phyloP scores from a whole-genome alignment of 2,888 invertebrate genomes.

The Pammene aurita region DNA sequence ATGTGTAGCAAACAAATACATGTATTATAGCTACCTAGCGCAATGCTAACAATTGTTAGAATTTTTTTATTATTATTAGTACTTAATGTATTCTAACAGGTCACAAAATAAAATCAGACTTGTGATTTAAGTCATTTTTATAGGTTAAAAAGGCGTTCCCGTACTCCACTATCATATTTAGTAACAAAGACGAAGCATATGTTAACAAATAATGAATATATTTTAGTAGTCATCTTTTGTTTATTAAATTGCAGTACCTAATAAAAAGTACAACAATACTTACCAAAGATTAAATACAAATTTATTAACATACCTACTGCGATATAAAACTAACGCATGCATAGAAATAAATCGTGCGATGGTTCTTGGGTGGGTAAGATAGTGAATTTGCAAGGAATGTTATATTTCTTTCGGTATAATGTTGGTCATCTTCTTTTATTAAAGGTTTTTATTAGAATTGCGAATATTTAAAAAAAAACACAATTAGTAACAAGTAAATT shows the following conservation, averaged over 20 bases:
- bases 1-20: too few species aligned
- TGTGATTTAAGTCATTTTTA: too few species aligned
- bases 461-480: not conserved
- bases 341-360: conserved; percentile 33
- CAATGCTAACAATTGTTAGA: too few species aligned
- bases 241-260: not conserved
- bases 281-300: conserved; percentile 12
- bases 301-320: not conserved
- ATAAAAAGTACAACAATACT: conserved; percentile 21
- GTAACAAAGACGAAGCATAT: conserved; percentile 10
- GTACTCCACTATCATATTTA: too few species aligned
- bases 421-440: not conserved
- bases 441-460: not conserved
- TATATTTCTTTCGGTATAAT: conserved; percentile 36
- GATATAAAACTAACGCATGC: conserved; percentile 33
- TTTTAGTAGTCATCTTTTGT: not conserved
- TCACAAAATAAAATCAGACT: too few species aligned
- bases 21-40: too few species aligned
- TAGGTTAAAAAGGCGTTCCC: too few species aligned
- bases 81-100: too few species aligned
- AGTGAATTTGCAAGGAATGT: conserved; percentile 27
- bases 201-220: not conserved
- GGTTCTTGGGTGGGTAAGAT: conserved; percentile 28
- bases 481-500: too few species aligned
- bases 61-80: too few species aligned